Evolutionary conservation across 2,888 invertebrate genomes (phyloP), one percentile per base, ranked within the genome.

Genomic region (Pammene fasciana): DNA sequence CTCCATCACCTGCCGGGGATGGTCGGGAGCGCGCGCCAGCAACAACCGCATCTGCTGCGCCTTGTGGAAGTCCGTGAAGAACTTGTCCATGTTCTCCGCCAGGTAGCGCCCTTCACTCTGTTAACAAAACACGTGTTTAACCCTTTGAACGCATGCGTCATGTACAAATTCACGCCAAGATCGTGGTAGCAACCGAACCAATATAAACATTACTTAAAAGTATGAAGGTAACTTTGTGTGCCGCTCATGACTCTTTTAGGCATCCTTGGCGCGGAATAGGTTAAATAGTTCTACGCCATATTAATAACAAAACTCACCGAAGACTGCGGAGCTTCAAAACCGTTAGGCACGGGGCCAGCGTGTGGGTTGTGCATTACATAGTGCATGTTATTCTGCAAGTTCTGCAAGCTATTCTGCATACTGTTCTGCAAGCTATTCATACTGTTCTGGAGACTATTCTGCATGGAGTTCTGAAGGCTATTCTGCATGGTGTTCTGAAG

Each of bases 61-160:
- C 82, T 95, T 94, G 85, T 94, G 94, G 88, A 95, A 95, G 84
- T 95, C 95, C 59, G 94, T 94, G 93, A 95, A 95, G 86, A 95
- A 95, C 84, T 95, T 95, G 72, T 95, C 94, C 93, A 95, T 95
- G 78, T 92, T 92, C 82, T 94, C 87, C 50, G 88, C 85, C 66
- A 88, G 75, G 78, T 92, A 86, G 76, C 90, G 81, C 73, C 90
- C 87, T 86, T 94, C 86, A 81, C 87, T 84, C 90, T 90, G 84
- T 1, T 36, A 16, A 62, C 3, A 65, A 56, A 38, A 57, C 5
- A 41, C 16, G 16, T 10, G n/a, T 18, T 41, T 50, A 8, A 26
- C n/a, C n/a, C n/a, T n/a, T n/a, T n/a, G n/a, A n/a, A n/a, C n/a
- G n/a, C n/a, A n/a, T n/a, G n/a, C n/a, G n/a, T n/a, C n/a, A n/a